phyloP scores from a whole-genome alignment of 1,140 invertebrate genomes.

The Eriosoma lanigerum region DNA sequence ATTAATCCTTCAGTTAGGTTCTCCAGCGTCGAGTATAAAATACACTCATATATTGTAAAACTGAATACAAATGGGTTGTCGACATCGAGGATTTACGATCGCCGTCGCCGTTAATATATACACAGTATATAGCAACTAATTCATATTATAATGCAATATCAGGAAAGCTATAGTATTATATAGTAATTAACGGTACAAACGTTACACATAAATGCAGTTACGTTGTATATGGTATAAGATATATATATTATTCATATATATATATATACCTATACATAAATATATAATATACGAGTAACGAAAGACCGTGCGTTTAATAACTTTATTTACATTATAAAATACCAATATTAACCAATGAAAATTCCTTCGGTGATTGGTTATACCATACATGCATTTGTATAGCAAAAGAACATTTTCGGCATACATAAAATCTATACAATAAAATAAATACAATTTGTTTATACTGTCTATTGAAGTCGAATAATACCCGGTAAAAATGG shows the following conservation, averaged over 20 bases:
- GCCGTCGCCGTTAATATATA: background rate
- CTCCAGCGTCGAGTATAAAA: background rate
- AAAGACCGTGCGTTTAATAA: background rate
- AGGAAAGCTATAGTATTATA: slow-evolving; percentile 14
- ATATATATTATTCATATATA: too few species aligned
- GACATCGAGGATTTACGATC: background rate
- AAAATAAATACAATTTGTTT: too few species aligned
- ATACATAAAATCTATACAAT: too few species aligned
- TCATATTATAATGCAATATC: background rate
- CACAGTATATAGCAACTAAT: background rate
- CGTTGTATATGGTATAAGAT: too few species aligned
- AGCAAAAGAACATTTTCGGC: too few species aligned
- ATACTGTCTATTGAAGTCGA: too few species aligned
- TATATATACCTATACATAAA: too few species aligned
- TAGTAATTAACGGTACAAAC: slow-evolving; percentile 23
- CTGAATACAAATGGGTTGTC: background rate
- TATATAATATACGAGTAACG: background rate
- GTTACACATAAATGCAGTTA: background rate
- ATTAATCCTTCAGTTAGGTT: background rate
- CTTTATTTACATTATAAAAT: slow-evolving; percentile 15
- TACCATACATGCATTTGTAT: too few species aligned
- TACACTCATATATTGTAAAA: background rate
- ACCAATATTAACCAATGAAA: slow-evolving; percentile 12
- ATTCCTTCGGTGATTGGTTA: background rate
- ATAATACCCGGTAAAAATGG: too few species aligned